A percentile compares a stretch with the other conserved stretches of the same genome.
Evolutionary conservation across 2,113 vertebrate genomes (phyloP).

Genomic region (Tychaedon coryphoeus): DNA sequence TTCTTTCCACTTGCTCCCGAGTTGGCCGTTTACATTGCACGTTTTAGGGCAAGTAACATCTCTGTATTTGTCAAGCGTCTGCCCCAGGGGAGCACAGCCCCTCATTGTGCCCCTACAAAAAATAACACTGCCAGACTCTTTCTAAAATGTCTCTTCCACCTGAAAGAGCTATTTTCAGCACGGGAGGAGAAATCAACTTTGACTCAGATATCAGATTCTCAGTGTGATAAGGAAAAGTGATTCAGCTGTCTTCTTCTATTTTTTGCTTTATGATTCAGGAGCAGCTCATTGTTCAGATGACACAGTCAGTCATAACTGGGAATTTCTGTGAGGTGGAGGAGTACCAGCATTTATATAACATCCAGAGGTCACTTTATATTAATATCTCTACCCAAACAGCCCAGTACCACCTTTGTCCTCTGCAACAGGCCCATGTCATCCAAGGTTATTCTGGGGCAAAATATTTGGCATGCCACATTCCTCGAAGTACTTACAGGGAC

Average conservation of each 20-base stretch:
- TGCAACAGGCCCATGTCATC: background rate
- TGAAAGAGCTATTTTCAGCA: slow-evolving; percentile 53
- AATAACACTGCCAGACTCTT: background rate
- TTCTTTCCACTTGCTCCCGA: background rate
- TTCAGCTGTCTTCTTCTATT: slow-evolving; percentile 52
- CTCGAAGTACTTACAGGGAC: background rate
- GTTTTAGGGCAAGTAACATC: background rate
- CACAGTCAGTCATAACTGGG: background rate
- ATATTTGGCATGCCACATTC: background rate
- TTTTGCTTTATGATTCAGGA: slow-evolving; percentile 49
- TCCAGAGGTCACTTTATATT: background rate
- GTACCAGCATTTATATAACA: slow-evolving; percentile 33
- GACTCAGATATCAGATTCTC: slow-evolving; percentile 30
- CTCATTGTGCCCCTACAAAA: background rate
- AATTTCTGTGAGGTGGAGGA: background rate
- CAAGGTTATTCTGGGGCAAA: background rate
- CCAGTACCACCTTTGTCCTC: background rate
- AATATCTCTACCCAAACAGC: background rate
- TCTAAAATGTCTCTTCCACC: background rate
- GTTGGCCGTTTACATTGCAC: background rate
- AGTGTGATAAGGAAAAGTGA: slow-evolving; percentile 40
- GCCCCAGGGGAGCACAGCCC: background rate
- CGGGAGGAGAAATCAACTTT: slow-evolving; percentile 33
- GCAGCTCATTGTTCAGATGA: slow-evolving; percentile 32
- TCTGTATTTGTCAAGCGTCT: background rate